Conservation (phyloP, 2,797 vertebrate species). For the Acestrorhynchus altus region DNA sequence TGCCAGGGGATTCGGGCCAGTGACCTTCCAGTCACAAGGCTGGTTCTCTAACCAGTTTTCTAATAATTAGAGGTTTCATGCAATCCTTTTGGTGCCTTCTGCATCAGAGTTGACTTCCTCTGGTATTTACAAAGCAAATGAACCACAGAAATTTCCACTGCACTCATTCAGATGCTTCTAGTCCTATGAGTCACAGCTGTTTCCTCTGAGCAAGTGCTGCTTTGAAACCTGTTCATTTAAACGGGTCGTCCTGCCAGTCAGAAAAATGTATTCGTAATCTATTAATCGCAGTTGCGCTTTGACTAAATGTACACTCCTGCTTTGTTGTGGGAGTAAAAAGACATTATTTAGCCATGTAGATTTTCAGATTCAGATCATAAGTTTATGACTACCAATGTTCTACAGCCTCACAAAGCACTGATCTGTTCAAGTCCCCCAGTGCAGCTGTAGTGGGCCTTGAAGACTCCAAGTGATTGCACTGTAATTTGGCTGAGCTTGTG, state of each 20-base stretch:
- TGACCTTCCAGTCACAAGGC: too few species aligned
- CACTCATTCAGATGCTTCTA: background rate
- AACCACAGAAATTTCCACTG: slow-evolving; percentile 3
- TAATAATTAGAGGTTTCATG: slow-evolving; percentile 1
- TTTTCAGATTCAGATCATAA: too few species aligned
- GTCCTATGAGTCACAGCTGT: slow-evolving; percentile 24
- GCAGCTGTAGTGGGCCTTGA: background rate
- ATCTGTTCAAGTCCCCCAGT: background rate
- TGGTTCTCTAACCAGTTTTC: background rate
- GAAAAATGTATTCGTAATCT: background rate
- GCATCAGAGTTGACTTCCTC: background rate
- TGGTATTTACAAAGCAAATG: background rate
- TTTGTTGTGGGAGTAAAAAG: background rate
- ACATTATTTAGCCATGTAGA: too few species aligned
- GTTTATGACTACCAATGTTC: background rate
- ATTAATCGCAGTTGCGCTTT: background rate
- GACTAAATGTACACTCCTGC: slow-evolving; percentile 1
- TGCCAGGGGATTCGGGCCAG: too few species aligned
- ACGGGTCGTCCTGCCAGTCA: background rate
- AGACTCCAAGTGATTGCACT: background rate
- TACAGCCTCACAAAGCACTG: background rate
- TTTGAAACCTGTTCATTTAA: slow-evolving; percentile 2
- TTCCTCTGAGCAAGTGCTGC: slow-evolving; percentile 7
- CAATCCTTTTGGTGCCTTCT: background rate
- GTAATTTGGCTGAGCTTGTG: slow-evolving; percentile 2